Evolutionary conservation across 1,140 invertebrate species (phyloP).

Genomic region (Doryteuthis pealeii): DNA sequence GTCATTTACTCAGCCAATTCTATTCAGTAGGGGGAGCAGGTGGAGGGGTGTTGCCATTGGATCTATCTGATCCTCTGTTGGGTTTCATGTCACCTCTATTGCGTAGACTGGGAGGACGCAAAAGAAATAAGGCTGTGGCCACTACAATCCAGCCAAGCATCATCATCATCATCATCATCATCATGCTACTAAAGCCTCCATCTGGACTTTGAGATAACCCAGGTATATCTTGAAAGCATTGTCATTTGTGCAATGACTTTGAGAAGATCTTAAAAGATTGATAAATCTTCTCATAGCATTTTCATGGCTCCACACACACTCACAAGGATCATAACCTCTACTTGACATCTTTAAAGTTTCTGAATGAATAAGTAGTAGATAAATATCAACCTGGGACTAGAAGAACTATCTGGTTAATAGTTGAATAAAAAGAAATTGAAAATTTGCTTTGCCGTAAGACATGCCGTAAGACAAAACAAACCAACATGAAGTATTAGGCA

Average conservation of each 20-base stretch:
- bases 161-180: too few relatives aligned
- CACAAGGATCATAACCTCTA: conserved; percentile 78
- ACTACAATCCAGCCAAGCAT: conserved; percentile 63
- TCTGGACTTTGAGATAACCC: conserved; percentile 47
- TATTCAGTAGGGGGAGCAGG: too few relatives aligned
- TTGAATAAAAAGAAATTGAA: too few relatives aligned
- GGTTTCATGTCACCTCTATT: conserved; percentile 56
- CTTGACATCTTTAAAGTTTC: conserved; percentile 64
- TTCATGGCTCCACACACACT: conserved; percentile 85
- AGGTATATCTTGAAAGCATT: conserved; percentile 72
- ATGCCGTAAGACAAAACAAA: too few relatives aligned
- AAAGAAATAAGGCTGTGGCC: conserved; percentile 63
- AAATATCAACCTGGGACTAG: too few relatives aligned
- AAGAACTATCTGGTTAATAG: too few relatives aligned
- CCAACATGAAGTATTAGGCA: too few relatives aligned
- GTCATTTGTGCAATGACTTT: conserved; percentile 81
- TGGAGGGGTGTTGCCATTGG: too few relatives aligned
- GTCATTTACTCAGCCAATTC: too few relatives aligned
- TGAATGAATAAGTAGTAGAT: too few relatives aligned
- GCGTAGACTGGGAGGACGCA: conserved; percentile 61
- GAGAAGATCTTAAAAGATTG: conserved; percentile 79
- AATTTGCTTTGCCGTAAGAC: too few relatives aligned
- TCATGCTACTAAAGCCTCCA: conserved; percentile 56
- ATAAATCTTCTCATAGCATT: conserved; percentile 82
- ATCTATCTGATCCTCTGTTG: not conserved